Base-by-base conservation (phyloP, 1,140 invertebrate genomes). In the Heliothis subflexa region DNA sequence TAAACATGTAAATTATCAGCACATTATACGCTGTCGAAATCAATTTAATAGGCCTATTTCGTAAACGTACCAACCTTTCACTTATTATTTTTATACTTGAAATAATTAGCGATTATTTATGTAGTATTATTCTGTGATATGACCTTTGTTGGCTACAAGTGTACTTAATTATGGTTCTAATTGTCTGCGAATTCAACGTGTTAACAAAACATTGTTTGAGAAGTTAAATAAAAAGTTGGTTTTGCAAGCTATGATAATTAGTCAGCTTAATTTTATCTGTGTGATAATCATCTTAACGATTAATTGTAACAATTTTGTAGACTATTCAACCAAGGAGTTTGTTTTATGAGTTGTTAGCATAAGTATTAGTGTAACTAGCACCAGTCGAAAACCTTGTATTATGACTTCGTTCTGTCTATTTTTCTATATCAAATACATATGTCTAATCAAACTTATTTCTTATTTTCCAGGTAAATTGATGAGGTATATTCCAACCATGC, bases 41-140 rank as follows among this genome's bases (percentile, higher is more conserved):
- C 45, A 75, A 75, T 75, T 75, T 62, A 62, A 50, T 49, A 75
- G 33, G 47, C 55, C 25, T 75, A 75, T 75, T 75, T 75, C 73
- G 14, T 52, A 50, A 70, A 70, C 18, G 33, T 16, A 47, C 7
- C 12, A 21, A 52, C 71, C 45, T 75, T 75, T 75, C 57, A 75
- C 59, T 64, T 52, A 52, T 64, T 62, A 50, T 50, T 28, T 52
- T n/a, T 50, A 21, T 74, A 75, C 47, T 33, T 75, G 59, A 50
- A 49, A 11, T 47, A 49, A 70, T 50, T 70, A 45, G 28, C 13
- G 21, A 68, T 49, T 25, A 50, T 50, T 70, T 70, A 12, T 47
- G 10, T 28, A 28, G 28, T 14, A 50, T 68, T 50, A 40, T 28
- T 1, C 14, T 28, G 18, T 13, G 16, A 13, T 25, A 5, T 50